Conservation (phyloP, 2,113 vertebrate species). For the Grammomys dolichurus region DNA sequence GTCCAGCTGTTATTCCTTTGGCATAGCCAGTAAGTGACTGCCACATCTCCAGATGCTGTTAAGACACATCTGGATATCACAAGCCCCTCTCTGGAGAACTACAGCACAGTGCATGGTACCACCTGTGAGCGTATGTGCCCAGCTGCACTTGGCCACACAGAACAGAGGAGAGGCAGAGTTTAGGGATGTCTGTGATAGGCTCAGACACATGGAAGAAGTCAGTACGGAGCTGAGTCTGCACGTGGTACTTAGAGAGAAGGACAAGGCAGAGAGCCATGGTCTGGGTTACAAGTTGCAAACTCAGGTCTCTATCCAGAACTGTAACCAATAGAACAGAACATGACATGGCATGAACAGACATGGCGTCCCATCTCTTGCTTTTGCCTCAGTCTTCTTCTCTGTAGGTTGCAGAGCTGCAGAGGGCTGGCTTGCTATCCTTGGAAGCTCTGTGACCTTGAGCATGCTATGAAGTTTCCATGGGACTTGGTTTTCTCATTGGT, state of each 20-base stretch:
- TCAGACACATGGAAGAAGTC: not conserved
- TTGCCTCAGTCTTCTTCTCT: not conserved
- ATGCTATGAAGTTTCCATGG: not conserved
- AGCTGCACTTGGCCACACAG: not conserved
- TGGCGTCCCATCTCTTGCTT: not conserved
- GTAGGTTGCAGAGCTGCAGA: rapidly evolving
- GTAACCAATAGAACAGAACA: not conserved
- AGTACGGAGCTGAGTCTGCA: not conserved
- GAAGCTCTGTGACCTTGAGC: not conserved
- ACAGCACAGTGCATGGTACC: rapidly evolving
- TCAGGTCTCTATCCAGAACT: not conserved
- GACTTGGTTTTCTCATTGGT: not conserved
- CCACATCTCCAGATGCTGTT: not conserved
- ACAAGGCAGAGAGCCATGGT: not conserved
- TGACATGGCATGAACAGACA: no score
- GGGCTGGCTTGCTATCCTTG: not conserved
- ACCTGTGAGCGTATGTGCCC: not conserved
- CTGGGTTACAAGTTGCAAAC: not conserved
- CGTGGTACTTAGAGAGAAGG: not conserved
- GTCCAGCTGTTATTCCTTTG: not conserved
- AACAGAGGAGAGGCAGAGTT: not conserved
- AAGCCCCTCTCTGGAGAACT: not conserved
- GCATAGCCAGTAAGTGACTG: not conserved
- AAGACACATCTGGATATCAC: not conserved
- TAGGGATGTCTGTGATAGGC: not conserved